Conservation (phyloP, 2,113 vertebrate species). For the Asarcornis scutulata region DNA sequence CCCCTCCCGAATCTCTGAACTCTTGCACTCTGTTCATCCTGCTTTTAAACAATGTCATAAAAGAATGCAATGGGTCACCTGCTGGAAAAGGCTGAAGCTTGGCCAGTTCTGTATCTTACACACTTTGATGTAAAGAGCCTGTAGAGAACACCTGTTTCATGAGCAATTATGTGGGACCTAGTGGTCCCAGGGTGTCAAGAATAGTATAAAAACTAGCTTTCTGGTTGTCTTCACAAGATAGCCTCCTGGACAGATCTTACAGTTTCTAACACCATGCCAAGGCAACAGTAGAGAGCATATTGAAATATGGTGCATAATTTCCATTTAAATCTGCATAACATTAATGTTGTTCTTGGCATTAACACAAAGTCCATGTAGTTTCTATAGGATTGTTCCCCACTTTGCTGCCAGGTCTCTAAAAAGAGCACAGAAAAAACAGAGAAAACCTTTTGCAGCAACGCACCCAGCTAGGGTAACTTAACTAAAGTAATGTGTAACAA, state of each 20-base stretch:
- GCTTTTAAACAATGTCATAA: neutral
- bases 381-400: neutral
- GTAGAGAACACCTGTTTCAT: neutral
- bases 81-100: neutral
- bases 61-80: neutral
- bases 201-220: neutral
- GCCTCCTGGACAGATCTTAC: neutral
- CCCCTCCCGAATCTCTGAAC: neutral
- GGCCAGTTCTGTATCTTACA: neutral
- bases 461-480: fast-evolving
- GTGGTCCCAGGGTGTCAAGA: neutral
- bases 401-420: neutral
- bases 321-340: neutral
- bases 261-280: neutral
- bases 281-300: neutral
- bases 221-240: neutral
- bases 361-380: neutral
- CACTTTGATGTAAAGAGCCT: neutral
- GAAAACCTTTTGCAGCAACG: neutral
- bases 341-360: neutral
- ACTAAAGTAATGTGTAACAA: neutral
- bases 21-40: neutral
- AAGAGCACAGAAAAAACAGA: neutral
- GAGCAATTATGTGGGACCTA: neutral
- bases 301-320: neutral